These are phyloP conservation scores for Vanessa cardui DNA, from an alignment of 2,888 invertebrate genomes.

Conservation along the genomic window DNA sequence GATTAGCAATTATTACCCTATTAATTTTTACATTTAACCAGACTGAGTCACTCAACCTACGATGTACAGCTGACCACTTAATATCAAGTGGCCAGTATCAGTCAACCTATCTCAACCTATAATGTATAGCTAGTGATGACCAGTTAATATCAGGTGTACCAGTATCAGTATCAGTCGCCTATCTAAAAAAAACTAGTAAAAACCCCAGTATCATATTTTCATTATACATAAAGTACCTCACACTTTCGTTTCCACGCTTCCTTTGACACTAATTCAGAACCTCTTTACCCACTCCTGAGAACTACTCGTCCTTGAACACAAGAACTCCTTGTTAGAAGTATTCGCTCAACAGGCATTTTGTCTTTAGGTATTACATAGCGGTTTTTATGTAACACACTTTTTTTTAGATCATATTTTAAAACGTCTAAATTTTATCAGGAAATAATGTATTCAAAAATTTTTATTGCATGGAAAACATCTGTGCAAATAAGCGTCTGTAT, in stretches of 20 bases:
- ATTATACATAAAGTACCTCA: background rate
- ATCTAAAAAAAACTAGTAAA: no score
- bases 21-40: no score
- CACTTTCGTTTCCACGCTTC: background rate
- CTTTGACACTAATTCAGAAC: background rate
- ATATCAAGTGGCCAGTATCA: no score
- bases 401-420: background rate
- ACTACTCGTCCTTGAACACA: no score
- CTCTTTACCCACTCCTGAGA: background rate
- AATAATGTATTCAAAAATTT: background rate
- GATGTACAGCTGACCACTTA: no score
- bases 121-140: no score
- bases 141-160: no score
- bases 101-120: no score
- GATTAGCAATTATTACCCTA: no score
- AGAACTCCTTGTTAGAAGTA: background rate
- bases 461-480: background rate
- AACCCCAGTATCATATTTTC: no score
- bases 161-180: no score
- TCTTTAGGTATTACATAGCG: background rate
- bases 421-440: background rate
- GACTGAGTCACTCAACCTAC: no score
- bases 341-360: constrained; percentile 2
- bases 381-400: background rate
- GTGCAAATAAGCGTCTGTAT: background rate